Base-by-base conservation (phyloP, 2,797 vertebrate genomes). In the Gymnoscopelus microlampas region DNA sequence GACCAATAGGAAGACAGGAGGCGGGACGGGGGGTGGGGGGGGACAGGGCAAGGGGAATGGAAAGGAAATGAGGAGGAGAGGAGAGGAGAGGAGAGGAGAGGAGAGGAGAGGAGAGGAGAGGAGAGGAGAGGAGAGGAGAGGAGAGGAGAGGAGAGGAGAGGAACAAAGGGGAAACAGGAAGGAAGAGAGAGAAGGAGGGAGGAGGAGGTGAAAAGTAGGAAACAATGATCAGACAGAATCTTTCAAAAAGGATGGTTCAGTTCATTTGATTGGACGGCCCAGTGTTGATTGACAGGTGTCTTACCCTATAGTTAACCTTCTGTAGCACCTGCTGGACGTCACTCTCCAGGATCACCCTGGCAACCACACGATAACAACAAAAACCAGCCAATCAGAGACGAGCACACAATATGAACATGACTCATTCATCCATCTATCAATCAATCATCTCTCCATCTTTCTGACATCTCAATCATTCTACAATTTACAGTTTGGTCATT, bases 271-370 rank as follows among this genome's bases (percentile, higher is more conserved):
- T 26, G 39, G 10, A n/a, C 59, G 11, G 19, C 35, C n/a, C 35
- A 3, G 24, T 49, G 24, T 23, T 54, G 44, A 72, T 2, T 57
- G 48, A 61, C 35, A 10, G 53, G 12, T n/a, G 8, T 82, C 94
- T 95, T 91, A 98, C 97, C 94, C 87, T 93, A 87, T 96, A 96
- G 88, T 95, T 96, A 89, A 98, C 93, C 75, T 96, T 97, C 91
- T 96, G 96, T 60, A 97, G 83, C 58, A 98, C 96, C 87, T 96
- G 95, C 79, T 97, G 96, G 0, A 96, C 94, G 82, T 98, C 96
- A 23, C 95, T 96, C 88, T 98, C 97, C 91, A 98, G 86, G 82
- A 98, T 97, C 74, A 98, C 95, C 15, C 97, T 97, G 85, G 53
- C 23, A 87, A 86, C 68, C 70, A 61, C 54, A 84, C 19, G 19